Base-by-base conservation (phyloP, 2,797 vertebrate species). In the Micromesistius poutassou region DNA sequence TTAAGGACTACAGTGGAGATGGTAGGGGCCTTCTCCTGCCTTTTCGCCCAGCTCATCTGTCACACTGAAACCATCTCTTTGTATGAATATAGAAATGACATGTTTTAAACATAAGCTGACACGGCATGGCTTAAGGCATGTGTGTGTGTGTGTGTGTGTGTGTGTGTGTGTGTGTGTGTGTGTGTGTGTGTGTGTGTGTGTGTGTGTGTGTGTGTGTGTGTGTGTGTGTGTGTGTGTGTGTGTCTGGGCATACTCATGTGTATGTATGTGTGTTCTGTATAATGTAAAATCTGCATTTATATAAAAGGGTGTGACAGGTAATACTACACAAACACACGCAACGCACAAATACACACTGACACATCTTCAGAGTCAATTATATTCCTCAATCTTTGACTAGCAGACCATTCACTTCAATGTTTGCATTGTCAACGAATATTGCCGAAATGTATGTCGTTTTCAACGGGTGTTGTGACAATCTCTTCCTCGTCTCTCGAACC, bases 71-170 rank as follows among this genome's bases (percentile, higher is more conserved):
- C 90, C 81, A 79, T 81, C 87, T 86, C 87, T 88, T 66, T 78
- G 80, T 78, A 85, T 78, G 88, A 89, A 89, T 90, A 84, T 79
- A 87, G 84, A 86, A 84, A 80, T 73, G 35, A 19, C 84, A 92
- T 93, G 79, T 92, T 90, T 90, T 89, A 93, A 89, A 91, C 86
- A 91, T 92, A 88, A 92, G 87, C 81, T 74, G 74, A 77, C 81
- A 75, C 72, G 81, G 81, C 72, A 38, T 7, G 77, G 77, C 66
- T 74, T 76, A 72, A 77, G 16, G 4, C 79, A 73, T 81, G 72
- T 25, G 36, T 30, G 30, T 25, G 72, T 25, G 31, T 35, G 74
- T 30, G 4, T 66, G 72, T 50, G 46, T 42, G 40, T 42, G 10
- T 13, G 10, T 50, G 46, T 50, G 46, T 50, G 10, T 42, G 40